phyloP scores from a whole-genome alignment of 2,113 vertebrate genomes.

The Tupaia chinensis region DNA sequence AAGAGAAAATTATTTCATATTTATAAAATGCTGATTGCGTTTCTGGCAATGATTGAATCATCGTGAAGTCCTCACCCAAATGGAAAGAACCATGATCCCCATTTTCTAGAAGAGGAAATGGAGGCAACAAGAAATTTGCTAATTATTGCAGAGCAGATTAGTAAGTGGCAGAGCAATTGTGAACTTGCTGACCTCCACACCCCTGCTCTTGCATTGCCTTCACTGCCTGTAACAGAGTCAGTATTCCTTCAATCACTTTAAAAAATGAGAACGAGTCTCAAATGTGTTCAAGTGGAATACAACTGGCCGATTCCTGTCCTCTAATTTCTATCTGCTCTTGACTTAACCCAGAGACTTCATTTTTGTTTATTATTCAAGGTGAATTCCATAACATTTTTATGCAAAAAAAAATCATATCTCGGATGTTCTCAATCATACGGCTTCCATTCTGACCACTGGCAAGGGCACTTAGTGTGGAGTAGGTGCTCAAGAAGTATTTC shows the following conservation, averaged over 20 bases:
- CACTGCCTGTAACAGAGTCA: background rate
- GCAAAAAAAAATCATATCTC: background rate
- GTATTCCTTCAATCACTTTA: background rate
- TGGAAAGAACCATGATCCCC: background rate
- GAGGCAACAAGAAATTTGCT: background rate
- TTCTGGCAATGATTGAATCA: background rate
- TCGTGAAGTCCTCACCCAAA: background rate
- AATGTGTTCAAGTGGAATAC: background rate
- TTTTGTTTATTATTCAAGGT: background rate
- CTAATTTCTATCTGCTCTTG: background rate
- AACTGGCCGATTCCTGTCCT: background rate
- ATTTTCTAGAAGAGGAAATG: constrained; percentile 13
- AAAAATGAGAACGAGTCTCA: background rate
- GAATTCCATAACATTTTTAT: background rate
- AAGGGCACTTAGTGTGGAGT: background rate
- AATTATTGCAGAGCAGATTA: background rate
- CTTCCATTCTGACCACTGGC: background rate
- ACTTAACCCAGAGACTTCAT: background rate
- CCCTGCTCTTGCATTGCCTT: background rate
- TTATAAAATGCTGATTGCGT: background rate
- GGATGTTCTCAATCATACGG: background rate
- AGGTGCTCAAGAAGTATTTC: background rate
- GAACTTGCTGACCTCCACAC: background rate
- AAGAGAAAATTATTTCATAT: background rate
- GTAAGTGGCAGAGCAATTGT: background rate